Base-by-base conservation (phyloP, 1,140 invertebrate species). In the Lerema accius region DNA sequence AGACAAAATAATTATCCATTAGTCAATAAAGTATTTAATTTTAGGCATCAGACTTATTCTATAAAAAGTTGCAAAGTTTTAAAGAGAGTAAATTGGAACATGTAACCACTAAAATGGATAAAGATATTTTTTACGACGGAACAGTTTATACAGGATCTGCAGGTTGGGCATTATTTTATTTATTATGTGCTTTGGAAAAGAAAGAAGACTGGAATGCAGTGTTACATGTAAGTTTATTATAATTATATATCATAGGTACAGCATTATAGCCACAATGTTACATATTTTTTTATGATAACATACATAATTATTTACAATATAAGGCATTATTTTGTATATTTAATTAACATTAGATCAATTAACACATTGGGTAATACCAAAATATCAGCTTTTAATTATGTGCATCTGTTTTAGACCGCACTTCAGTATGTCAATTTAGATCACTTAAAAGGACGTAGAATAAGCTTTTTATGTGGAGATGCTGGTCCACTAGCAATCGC, bases 391-490 rank as follows among this genome's bases (percentile, higher is more conserved):
- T 7, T 46, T 26, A 56, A 32, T 42, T 39, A 23, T 55, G 23
- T 43, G 11, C 4, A 4, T 55, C 1, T 28, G 40, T 84, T 83
- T 53, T 64, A 90, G 85, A 72, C 43, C 43, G 77, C 83, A 15
- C 60, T 83, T 15, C 16, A 78, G 46, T 90, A 80, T 60, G 45
- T 89, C 50, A 63, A 84, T 60, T 48, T 89, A 35, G 71, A 83
- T 19, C 70, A 77, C 48, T 59, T 89, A 26, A 87, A 79, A 71
- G 84, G 78, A 6, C 63, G 63, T 0, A 75, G 92, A 63, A 89
- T 94, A 10, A 94, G 95, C 46, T 97, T 97, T 82, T 78, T 97
- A 11, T 95, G 94, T 92, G 96, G 96, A 51, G 94, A 94, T 91
- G 92, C 94, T 37, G 96, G 96, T 17, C 95, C 95, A 13, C 76